A percentile compares a stretch with the other conserved stretches of the same genome.
These are phyloP conservation scores for Trichonephila inaurata DNA, from an alignment of 1,140 invertebrate genomes.

Conservation along the genomic window DNA sequence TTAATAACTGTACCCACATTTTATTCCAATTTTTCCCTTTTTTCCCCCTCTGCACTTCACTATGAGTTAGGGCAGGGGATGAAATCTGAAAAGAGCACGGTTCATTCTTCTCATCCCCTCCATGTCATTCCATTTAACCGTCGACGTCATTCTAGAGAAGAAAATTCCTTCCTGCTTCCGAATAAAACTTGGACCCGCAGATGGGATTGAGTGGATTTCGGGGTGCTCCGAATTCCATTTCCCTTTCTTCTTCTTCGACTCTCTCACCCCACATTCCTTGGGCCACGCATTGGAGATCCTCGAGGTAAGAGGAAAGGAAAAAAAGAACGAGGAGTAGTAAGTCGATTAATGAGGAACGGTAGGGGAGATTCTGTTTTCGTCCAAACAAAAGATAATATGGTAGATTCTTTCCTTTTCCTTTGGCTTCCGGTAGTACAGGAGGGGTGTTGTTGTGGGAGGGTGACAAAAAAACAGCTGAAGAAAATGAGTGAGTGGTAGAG, in stretches of 20 bases:
- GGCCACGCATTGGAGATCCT: not conserved
- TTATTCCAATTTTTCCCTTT: too few species aligned
- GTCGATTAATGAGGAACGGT: conserved; percentile 31
- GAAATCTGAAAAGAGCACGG: not conserved
- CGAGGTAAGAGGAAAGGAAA: not conserved
- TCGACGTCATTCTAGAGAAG: not conserved
- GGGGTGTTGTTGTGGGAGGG: not conserved
- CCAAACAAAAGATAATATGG: conserved; percentile 2
- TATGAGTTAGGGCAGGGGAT: too few species aligned
- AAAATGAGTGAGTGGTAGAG: too few species aligned
- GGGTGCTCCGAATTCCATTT: conserved; percentile 3
- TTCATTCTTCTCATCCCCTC: not conserved
- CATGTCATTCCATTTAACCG: conserved; percentile 11
- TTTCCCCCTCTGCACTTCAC: too few species aligned
- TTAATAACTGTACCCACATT: too few species aligned
- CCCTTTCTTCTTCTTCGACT: not conserved
- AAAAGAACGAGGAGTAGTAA: not conserved
- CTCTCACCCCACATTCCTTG: not conserved
- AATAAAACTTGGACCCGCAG: conserved; percentile 13
- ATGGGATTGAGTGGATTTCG: conserved; percentile 44
- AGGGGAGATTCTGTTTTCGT: conserved; percentile 26
- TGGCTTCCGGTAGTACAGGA: not conserved
- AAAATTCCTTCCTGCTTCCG: not conserved
- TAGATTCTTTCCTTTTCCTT: not conserved
- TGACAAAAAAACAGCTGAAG: not conserved